Evolutionary conservation across 2,113 vertebrate species (phyloP).

Genomic region (Murina feae): DNA sequence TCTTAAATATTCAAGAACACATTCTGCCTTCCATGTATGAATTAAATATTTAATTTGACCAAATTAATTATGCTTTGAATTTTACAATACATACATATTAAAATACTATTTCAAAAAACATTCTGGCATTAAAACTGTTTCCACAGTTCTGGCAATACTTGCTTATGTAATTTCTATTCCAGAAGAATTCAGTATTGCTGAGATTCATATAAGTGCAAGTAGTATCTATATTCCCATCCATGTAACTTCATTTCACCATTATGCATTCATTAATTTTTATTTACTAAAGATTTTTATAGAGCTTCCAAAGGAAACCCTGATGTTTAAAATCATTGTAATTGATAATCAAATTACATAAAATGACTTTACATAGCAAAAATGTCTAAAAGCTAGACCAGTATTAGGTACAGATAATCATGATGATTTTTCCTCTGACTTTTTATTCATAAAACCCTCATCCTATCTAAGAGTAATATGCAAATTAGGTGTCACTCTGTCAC

Average conservation of each 20-base stretch:
- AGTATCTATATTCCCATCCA: neutral
- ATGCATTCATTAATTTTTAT: neutral
- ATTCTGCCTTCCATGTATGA: neutral
- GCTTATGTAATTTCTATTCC: neutral
- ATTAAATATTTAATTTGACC: slow-evolving; percentile 35
- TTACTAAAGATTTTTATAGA: neutral
- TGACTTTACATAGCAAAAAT: slow-evolving; percentile 14
- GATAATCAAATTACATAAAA: slow-evolving; percentile 50
- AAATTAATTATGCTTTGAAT: slow-evolving; percentile 14
- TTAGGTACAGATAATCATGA: slow-evolving; percentile 29
- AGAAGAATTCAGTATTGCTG: neutral
- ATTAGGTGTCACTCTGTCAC: no score
- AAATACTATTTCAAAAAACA: neutral
- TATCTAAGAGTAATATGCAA: no score
- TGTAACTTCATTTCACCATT: neutral
- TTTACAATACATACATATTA: neutral
- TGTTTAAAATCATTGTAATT: slow-evolving; percentile 48
- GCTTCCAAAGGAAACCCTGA: slow-evolving; percentile 5
- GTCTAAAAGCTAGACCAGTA: neutral
- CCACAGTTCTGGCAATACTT: neutral
- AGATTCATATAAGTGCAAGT: neutral
- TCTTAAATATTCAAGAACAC: slow-evolving; percentile 26
- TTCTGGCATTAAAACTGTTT: neutral
- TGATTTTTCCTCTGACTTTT: neutral
- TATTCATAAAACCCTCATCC: neutral